Evolutionary conservation across 2,797 vertebrate species (phyloP), one percentile per base, ranked within the genome.

Genomic region (Brachyrhaphis roseni): DNA sequence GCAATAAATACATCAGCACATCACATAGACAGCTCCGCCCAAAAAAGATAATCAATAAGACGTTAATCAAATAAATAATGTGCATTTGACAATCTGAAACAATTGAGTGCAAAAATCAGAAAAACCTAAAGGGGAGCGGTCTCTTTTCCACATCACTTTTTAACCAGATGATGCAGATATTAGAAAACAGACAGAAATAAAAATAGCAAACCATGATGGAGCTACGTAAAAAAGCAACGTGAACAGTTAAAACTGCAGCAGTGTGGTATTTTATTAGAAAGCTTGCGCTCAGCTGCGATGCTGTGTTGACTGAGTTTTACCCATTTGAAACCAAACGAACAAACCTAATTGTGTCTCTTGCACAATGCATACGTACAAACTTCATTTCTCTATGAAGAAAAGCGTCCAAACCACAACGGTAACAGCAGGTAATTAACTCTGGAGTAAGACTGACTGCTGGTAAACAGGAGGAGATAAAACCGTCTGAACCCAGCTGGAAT

Each of bases 371-470:
- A 23, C 51, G 59, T 86, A 70, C 64, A 81, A 82, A 88, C 80
- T 36, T 20, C 1, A 82, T 86, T 84, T 79, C 10, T 53, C 34
- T 79, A 78, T 31, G 23, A 53, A 53, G 74, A 8, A 79, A 87
- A 85, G 62, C 47, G 59, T 12, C 59, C 34, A 36, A 64, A 73
- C 55, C 13, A 76, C 36, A 68, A 68, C 3, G 66, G 72, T 47
- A 23, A 45, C 83, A 78, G 87, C 76, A 82, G 80, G 78, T 80
- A 49, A 83, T 89, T 80, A 80, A 43, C 64, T 55, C 72, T 74
- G 41, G 31, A 78, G 45, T 36, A 78, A 53, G 15, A 76, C 47
- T 78, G 26, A 66, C 71, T 26, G 66, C 73, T 71, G 79, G 13
- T 43, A 57, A 74, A 74, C 39, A 36, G 72, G 70, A 77, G 23